Evolutionary conservation across 1,140 invertebrate species (phyloP), one percentile per base, ranked within the genome.

Genomic region (Apis mellifera): DNA sequence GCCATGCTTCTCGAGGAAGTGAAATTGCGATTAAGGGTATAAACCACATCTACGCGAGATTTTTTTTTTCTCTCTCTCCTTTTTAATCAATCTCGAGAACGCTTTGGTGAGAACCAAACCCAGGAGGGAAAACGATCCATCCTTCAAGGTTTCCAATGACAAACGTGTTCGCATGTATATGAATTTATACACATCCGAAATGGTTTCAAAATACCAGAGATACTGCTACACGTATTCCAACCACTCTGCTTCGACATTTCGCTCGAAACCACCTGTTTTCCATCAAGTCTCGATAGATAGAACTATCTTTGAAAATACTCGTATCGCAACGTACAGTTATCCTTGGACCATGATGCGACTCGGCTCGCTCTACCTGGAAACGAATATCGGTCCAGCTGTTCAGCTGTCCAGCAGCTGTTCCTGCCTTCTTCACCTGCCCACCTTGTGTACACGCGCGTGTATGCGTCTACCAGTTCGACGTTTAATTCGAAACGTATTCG

Each of bases 61-160:
- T 11, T 59, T 15, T 42, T 42, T 62, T 62, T 23, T 62, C 21
- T 59, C 21, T 11, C 57, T n/a, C n/a, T n/a, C n/a, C n/a, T n/a
- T n/a, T n/a, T n/a, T n/a, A n/a, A n/a, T n/a, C n/a, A n/a, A n/a
- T n/a, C n/a, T n/a, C n/a, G n/a, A n/a, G n/a, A n/a, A n/a, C n/a
- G n/a, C 32, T 62, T 78, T 85, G 92, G 91, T 93, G 93, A 92
- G 92, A 93, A 93, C 90, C n/a, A n/a, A n/a, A n/a, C 83, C 78
- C 84, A 85, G 84, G 92, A 90, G 84, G 92, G 89, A 92, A 93
- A 88, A 66, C 83, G 91, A 91, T 91, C 89, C 72, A 23, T n/a
- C 57, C 57, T 71, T 66, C 76, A 64, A 72, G 78, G 50, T 59
- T 83, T 73, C 62, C 72, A 62, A 72, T 68, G 64, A 77, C 26